Percentiles rank a stretch among this genome's conserved stretches.
phyloP scores from a whole-genome alignment of 2,797 vertebrate species.

The Chlorospingus semifuscus region DNA sequence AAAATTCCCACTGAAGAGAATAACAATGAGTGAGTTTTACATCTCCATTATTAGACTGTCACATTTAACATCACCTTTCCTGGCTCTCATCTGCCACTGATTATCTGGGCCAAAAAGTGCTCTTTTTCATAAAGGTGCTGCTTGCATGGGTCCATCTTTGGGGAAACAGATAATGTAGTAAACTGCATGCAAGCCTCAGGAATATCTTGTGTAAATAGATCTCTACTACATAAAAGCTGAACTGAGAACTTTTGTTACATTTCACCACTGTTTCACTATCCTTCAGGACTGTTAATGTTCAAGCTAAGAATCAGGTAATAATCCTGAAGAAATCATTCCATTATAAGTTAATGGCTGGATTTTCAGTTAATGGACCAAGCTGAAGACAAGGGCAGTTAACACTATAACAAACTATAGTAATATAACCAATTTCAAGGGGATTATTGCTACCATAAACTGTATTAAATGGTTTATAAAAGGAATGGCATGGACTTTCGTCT shows the following conservation, averaged over 20 bases:
- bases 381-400: constrained; percentile 56
- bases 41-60: neutral
- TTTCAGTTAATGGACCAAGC: constrained; percentile 47
- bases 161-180: neutral
- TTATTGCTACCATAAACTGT: constrained; percentile 37
- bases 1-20: neutral
- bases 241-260: neutral
- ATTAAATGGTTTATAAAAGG: constrained; percentile 58
- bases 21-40: neutral
- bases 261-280: neutral
- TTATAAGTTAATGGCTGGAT: constrained; percentile 26
- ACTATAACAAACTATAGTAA: constrained; percentile 52
- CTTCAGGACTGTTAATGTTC: constrained; percentile 12
- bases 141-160: neutral
- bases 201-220: neutral
- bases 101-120: neutral
- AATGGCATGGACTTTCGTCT: neutral
- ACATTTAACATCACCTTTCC: neutral
- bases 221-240: neutral
- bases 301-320: constrained; percentile 4
- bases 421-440: constrained; percentile 56
- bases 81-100: neutral
- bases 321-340: constrained; percentile 42
- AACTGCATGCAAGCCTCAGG: neutral
- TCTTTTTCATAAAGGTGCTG: neutral